Conservation (phyloP, 2,113 vertebrate genomes). For the Alethe diademata region DNA sequence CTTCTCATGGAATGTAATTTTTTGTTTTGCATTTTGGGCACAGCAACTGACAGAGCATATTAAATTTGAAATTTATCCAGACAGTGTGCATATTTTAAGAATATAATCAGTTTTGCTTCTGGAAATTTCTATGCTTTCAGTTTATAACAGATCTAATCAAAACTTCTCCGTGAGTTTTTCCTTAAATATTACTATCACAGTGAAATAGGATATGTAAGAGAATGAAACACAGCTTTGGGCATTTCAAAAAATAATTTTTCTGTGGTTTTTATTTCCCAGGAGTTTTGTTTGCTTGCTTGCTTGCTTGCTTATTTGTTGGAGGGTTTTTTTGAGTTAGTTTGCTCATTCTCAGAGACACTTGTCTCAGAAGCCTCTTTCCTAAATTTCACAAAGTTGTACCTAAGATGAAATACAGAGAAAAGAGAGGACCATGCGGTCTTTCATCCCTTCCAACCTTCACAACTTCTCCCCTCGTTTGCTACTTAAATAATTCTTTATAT, state of each 20-base stretch:
- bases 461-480: not conserved
- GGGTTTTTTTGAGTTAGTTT: not conserved
- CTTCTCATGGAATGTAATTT: not conserved
- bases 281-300: not conserved
- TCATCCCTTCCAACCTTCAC: not conserved
- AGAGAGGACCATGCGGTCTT: not conserved
- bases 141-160: not conserved
- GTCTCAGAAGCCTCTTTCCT: not conserved
- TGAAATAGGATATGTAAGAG: not conserved
- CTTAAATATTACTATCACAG: not conserved
- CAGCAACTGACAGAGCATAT: not conserved
- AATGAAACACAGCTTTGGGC: not conserved
- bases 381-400: not conserved
- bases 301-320: not conserved
- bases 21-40: not conserved
- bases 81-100: not conserved
- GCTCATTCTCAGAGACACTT: not conserved
- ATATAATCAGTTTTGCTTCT: not conserved
- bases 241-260: not conserved
- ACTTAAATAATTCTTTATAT: not conserved
- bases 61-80: not conserved
- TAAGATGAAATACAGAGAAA: not conserved
- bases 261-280: not conserved
- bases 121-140: not conserved
- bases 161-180: not conserved